Base-by-base conservation (phyloP, 2,888 invertebrate species). In the Campopleginae sp. region DNA sequence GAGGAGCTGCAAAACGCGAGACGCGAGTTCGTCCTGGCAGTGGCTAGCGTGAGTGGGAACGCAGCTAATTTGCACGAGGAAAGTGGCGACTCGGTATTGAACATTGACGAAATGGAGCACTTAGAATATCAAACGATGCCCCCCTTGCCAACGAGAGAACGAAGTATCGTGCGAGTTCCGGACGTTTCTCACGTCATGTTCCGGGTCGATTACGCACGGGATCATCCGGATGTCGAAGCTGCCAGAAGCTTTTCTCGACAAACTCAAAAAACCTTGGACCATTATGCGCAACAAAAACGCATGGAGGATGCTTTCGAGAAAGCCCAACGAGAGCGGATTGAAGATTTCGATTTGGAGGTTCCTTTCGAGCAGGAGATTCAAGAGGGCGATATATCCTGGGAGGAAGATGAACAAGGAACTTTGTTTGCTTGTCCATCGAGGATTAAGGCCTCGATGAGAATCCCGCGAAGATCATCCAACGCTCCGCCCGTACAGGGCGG, bases 1-100 rank as follows among this genome's bases (percentile, higher is more conserved):
- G 87, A 88, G 17, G 91, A 91, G 4, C 85, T 92, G 6, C 92
- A 92, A n/a, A 87, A 90, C 10, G 92, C 92, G 2, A 89, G 92
- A 23, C 88, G 92, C n/a, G 92, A 92, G 2, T 91, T 92, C 63
- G 91, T 92, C 6, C 86, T 92, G n/a, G 87, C 92, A 0, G 90
- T 91, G 5, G 91, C 92, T 2, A 89, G 88, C 68, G 90, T 92
- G 23, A 90, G 92, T 27, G 88, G 86, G 14, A 91, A 91, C 17
- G 88, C 89, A 2, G 82, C 91, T 8, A 85, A 80, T 44, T 80
- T 92, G 0, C 76, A 72, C 3, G 89, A 89, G 1, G 87, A 86
- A 5, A 68, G 58, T 2, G 88, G 84, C 17, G 38, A 63, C 5
- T 84, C 80, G 48, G 63, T 87, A 7, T 68, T 87, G 58, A 80